Evolutionary conservation across 2,888 invertebrate species (phyloP).

Genomic region (Cartodere bifasciata): DNA sequence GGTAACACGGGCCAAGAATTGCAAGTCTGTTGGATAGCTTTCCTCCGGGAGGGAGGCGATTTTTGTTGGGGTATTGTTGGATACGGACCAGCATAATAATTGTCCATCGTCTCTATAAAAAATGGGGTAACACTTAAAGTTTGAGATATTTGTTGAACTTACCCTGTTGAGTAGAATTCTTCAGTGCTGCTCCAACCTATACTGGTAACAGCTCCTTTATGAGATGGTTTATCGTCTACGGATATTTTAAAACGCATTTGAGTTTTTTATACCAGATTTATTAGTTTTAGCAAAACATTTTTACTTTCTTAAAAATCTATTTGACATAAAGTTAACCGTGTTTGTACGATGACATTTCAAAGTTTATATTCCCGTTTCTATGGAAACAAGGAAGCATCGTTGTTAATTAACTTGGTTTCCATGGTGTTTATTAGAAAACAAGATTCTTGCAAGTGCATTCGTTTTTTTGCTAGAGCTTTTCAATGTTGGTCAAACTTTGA

Average conservation of each 20-base stretch:
- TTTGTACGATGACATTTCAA: not conserved
- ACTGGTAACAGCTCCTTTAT: constrained; percentile 72
- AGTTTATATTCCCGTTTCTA: no score
- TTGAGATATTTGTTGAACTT: constrained; percentile 20
- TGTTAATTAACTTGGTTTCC: no score
- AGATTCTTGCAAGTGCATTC: no score
- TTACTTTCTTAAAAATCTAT: no score
- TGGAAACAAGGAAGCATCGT: no score
- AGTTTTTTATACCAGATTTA: constrained; percentile 7
- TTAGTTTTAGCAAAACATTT: no score
- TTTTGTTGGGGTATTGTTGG: constrained; percentile 61
- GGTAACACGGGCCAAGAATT: constrained; percentile 71
- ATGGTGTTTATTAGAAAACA: no score
- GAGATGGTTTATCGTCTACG: constrained; percentile 60
- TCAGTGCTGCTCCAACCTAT: constrained; percentile 90
- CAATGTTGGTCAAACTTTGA: no score
- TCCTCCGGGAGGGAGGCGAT: constrained; percentile 71
- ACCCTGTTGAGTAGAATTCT: constrained; percentile 87
- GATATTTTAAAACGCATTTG: constrained; percentile 74
- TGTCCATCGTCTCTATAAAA: constrained; percentile 78
- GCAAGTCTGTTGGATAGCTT: constrained; percentile 80
- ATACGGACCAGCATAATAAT: constrained; percentile 78
- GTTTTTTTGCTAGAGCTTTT: no score
- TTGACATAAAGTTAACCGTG: no score
- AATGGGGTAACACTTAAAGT: no score